These are phyloP conservation scores for Latrodectus geometricus DNA, from an alignment of 1,140 invertebrate species.

Conservation along the genomic window DNA sequence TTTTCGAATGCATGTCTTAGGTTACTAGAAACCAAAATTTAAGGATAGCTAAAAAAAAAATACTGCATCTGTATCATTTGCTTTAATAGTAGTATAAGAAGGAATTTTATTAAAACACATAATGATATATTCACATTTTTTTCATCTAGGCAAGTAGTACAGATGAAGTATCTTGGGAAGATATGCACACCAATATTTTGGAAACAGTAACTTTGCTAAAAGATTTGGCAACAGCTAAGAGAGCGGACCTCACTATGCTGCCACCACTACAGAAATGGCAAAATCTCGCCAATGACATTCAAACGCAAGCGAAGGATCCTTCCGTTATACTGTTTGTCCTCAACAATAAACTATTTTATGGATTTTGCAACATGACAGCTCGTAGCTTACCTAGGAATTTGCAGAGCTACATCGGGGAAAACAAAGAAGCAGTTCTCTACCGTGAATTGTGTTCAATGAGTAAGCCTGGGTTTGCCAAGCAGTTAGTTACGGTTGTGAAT, in stretches of 20 bases:
- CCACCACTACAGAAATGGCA: slow-evolving; percentile 22
- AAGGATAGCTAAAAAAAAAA: too few relatives aligned
- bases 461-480: not conserved
- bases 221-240: not conserved
- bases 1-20: too few relatives aligned
- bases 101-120: too few relatives aligned
- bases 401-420: not conserved
- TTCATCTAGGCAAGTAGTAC: slow-evolving; percentile 25
- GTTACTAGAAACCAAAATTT: too few relatives aligned
- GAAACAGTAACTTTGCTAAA: slow-evolving; percentile 28
- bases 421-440: not conserved
- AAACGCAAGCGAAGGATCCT: slow-evolving; percentile 5
- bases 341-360: slow-evolving; percentile 16
- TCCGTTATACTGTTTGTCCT: slow-evolving; percentile 19
- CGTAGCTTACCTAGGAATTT: not conserved
- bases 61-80: too few relatives aligned
- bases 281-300: slow-evolving; percentile 12
- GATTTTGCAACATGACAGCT: slow-evolving; percentile 12
- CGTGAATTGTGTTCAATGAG: slow-evolving; percentile 16
- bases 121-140: not conserved
- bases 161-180: slow-evolving; percentile 36
- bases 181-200: slow-evolving; percentile 30
- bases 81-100: too few relatives aligned
- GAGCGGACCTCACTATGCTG: slow-evolving; percentile 11
- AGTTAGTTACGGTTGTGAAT: slow-evolving; percentile 2